These are phyloP conservation scores for Mesoligia furuncula DNA, from an alignment of 2,888 invertebrate genomes.

Conservation along the genomic window DNA sequence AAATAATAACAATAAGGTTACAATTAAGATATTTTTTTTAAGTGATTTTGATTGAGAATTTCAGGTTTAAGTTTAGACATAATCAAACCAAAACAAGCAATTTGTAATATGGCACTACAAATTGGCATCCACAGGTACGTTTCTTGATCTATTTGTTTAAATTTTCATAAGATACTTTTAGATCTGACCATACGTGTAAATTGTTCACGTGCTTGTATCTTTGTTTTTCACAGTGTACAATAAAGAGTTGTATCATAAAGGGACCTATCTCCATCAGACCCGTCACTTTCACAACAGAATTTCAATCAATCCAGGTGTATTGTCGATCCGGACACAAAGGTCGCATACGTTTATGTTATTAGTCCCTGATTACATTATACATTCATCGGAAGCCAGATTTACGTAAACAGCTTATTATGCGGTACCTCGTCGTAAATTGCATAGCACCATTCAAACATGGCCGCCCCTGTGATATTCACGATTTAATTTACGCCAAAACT, in stretches of 20 bases:
- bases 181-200: neutral
- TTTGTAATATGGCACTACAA: neutral
- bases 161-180: neutral
- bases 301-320: slow-evolving; percentile 57
- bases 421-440: slow-evolving; percentile 74
- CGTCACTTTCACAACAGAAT: slow-evolving; percentile 40
- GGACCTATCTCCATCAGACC: neutral
- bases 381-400: slow-evolving; percentile 86
- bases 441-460: slow-evolving; percentile 71
- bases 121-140: neutral
- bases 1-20: too few species aligned
- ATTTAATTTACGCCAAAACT: slow-evolving; percentile 77
- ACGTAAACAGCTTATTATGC: slow-evolving; percentile 84
- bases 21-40: too few species aligned
- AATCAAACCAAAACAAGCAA: neutral
- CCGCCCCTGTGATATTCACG: slow-evolving; percentile 73
- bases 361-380: slow-evolving; percentile 85
- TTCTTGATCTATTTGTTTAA: neutral
- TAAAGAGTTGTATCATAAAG: slow-evolving; percentile 5
- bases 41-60: neutral
- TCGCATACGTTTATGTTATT: slow-evolving; percentile 73
- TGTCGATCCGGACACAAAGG: slow-evolving; percentile 57
- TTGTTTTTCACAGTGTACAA: neutral
- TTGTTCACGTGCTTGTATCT: neutral
- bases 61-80: too few species aligned